Evolutionary conservation across 1,140 invertebrate genomes (phyloP), one percentile per base, ranked within the genome.

Genomic region (Neoseiulus cucumeris): DNA sequence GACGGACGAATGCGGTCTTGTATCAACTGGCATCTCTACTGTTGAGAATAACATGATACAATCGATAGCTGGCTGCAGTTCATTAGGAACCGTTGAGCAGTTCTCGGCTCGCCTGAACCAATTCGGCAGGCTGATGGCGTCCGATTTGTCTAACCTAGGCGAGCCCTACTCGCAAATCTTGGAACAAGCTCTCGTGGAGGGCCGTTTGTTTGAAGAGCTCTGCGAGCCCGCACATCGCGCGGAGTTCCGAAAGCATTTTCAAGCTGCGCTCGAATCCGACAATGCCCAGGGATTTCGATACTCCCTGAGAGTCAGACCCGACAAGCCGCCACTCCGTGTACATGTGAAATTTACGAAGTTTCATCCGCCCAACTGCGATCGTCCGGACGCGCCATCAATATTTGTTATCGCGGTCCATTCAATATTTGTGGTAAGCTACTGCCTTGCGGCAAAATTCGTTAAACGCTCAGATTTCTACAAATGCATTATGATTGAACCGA

Each of bases 91-190:
- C 75, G 80, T 88, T 70, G 87, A 91, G 76, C 87, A 91, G 75
- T 91, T 95, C 76, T 88, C 89, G 71, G 88, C 92, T 73, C 89
- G 89, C 79, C 80, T 94, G 73, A 89, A 93, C 77, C 79, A 82
- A 66, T 81, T 82, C 71, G 89, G 87, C 65, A 89, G 85, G 76
- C 88, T 96, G 70, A 80, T 89, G 70, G 33, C 4, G 4, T 39
- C 33, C 33, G 33, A 39, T 39, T 39, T 39, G 33, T 39, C 9
- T 9, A 9, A 9, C 9, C 33, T 39, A 9, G 9, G 33, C 9
- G 33, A 39, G 33, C 33, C 33, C 33, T 39, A 39, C 9, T 9
- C 4, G 4, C 33, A 39, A 39, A 39, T 39, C 9, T 39, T 39
- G 33, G 33, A 39, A 39, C 33, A 39, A 9, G 33, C 33, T 6